Conservation (phyloP, 2,113 vertebrate genomes). For the cattle (Bos taurus) region ARS-UCD2.0 NC_037350.1:49466001-49466500, state of each 20-base stretch:
- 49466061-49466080: neutral
- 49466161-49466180: fast-evolving
- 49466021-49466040: neutral
- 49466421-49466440: neutral
- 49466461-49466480: neutral
- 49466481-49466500: neutral
- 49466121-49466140: neutral
- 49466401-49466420: neutral
- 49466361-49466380: neutral
- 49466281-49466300: neutral
- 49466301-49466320: neutral
- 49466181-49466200: neutral
- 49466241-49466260: neutral
- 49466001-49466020: neutral
- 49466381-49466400: neutral
- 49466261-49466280: fast-evolving
- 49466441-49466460: neutral
- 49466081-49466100: neutral
- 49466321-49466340: neutral
- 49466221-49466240: neutral
- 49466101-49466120: neutral
- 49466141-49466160: neutral
- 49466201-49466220: no score
- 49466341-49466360: neutral
- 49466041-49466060: neutral